A percentile compares a stretch with the other conserved stretches of the same genome.
These are phyloP conservation scores for Poicephalus gulielmi DNA, from an alignment of 2,113 vertebrate genomes.

Conservation along the genomic window DNA sequence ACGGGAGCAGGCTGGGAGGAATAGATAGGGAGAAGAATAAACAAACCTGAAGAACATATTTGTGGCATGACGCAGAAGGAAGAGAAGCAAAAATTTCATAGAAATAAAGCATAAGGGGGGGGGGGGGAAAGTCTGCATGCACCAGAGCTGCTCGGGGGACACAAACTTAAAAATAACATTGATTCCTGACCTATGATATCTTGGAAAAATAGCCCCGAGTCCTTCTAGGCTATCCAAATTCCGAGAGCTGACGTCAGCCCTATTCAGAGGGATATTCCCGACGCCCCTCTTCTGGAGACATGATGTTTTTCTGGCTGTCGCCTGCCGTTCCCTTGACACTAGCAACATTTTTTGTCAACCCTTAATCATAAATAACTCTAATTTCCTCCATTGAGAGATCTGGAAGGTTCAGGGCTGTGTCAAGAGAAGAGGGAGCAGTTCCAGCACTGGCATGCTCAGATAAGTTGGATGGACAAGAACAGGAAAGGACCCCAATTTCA, in stretches of 20 bases:
- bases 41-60: slow-evolving; percentile 50
- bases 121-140: not conserved
- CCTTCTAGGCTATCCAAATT: slow-evolving; percentile 47
- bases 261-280: slow-evolving; percentile 69
- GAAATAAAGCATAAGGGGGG: not conserved
- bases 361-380: slow-evolving; percentile 68
- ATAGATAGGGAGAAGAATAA: slow-evolving; percentile 37
- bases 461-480: not conserved
- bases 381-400: slow-evolving; percentile 49
- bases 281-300: slow-evolving; percentile 63
- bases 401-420: not conserved
- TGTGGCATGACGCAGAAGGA: slow-evolving; percentile 45
- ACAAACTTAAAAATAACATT: slow-evolving; percentile 54
- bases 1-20: not conserved
- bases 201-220: slow-evolving; percentile 69
- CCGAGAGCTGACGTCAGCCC: slow-evolving; percentile 51
- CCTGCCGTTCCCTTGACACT: slow-evolving; percentile 60
- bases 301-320: slow-evolving; percentile 59
- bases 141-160: slow-evolving; percentile 34
- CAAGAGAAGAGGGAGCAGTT: not conserved
- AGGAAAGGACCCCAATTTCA: not conserved
- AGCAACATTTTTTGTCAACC: slow-evolving; percentile 56
- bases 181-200: slow-evolving; percentile 67
- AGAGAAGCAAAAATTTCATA: slow-evolving; percentile 47
- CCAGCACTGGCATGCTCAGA: not conserved